Evolutionary conservation across 1,140 invertebrate genomes (phyloP), one percentile per base, ranked within the genome.

Genomic region (Procambarus clarkii): DNA sequence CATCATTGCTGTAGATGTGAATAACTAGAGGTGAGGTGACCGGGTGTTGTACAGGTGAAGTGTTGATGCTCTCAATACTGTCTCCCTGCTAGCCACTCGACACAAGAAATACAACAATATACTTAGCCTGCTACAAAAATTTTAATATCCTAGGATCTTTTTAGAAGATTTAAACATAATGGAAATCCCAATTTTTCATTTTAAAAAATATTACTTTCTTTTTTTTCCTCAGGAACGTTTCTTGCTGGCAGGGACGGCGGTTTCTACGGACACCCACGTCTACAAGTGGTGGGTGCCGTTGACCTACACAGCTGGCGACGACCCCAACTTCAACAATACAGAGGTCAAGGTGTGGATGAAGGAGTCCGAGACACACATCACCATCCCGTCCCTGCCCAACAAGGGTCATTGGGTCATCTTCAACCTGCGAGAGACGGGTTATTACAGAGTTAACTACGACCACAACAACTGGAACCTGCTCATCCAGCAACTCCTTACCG

Each of bases 401-500:
- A 76, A 89, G 48, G 87, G 91, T 79, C 78, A 88, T 8, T 91
- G 88, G 88, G 81, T 91, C 71, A 84, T 85, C 74, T 85, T 91
- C 88, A 91, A 91, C 74, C 81, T 88, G 44, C 91, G 88, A 69
- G 85, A 92, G 86, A 92, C 87, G 8, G 96, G 96, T 4, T 97
- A 96, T 94, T 97, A 96, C 93, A 94, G 96, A 15, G 96, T 97
- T 0, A 97, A 97, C 94, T 97, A 97, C 93, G 96, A 97, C 89
- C 93, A 95, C 69, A 92, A 94, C 1, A 96, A 96, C 93, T 97
- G 97, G 97, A 76, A 93, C 13, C 88, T 94, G 44, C 93, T 96
- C 1, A 94, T 96, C 1, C 93, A 94, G 54, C 93, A 94, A 79
- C 95, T 96, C 50, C 94, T 97, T 0, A 95, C 95, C 71, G 79